These are phyloP conservation scores for Pleuronectes platessa DNA, from an alignment of 2,113 vertebrate species.

Conservation along the genomic window DNA sequence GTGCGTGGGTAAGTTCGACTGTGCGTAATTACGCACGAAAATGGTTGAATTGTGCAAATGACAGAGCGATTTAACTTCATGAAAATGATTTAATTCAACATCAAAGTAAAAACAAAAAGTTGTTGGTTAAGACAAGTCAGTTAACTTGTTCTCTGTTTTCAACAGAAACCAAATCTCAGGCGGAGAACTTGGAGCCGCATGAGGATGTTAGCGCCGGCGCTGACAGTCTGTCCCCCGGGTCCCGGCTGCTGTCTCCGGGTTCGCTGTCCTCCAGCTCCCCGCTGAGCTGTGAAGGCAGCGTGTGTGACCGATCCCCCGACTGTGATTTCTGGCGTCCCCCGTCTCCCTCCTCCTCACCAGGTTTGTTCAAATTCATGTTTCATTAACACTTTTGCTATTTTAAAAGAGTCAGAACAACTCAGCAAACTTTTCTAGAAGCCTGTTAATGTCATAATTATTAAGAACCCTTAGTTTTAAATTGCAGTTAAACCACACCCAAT, in stretches of 20 bases:
- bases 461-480: too few relatives aligned
- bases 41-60: neutral
- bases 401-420: neutral
- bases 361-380: conserved; percentile 65
- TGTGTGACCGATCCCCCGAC: conserved; percentile 86
- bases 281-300: conserved; percentile 88
- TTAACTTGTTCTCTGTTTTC: neutral
- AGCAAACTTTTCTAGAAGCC: too few relatives aligned
- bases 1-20: conserved; percentile 85
- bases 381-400: neutral
- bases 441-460: too few relatives aligned
- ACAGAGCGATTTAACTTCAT: neutral
- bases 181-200: conserved; percentile 55
- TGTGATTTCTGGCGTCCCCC: conserved; percentile 94
- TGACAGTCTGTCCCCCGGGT: conserved; percentile 83
- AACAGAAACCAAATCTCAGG: conserved; percentile 71
- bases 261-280: conserved; percentile 85
- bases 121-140: neutral
- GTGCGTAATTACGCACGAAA: conserved; percentile 59
- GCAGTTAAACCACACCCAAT: neutral
- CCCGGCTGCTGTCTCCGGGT: conserved; percentile 55
- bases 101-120: neutral
- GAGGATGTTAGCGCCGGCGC: conserved; percentile 58
- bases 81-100: too few relatives aligned
- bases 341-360: conserved; percentile 93